Evolutionary conservation across 1,140 invertebrate genomes (phyloP), one percentile per base, ranked within the genome.

Genomic region (Microplitis demolitor): DNA sequence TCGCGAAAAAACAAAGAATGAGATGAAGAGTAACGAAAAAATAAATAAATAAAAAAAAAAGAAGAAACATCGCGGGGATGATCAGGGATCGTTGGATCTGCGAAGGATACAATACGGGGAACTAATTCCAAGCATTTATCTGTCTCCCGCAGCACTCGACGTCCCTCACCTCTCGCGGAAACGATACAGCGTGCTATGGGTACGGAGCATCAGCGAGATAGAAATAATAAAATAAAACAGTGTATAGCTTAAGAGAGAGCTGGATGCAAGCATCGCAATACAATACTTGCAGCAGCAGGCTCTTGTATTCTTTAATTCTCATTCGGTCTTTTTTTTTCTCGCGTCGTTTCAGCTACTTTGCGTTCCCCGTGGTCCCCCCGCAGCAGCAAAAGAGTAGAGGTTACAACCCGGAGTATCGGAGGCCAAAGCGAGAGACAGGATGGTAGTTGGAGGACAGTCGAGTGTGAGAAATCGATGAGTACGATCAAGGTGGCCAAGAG

Each of bases 381-480:
- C 34, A 33, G 4, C 13, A 13, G 34, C 33, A 16, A 4, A 14
- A 4, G 24, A n/a, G n/a, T 37, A 51, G 37, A 64, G 70, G 31
- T 58, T 66, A 34, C 34, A 58, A n/a, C 60, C 35, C 37, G 56
- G 24, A 72, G 60, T 3, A 66, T 54, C 34, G 71, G 58, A 73
- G 56, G 62, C 39, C 34, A 54, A 71, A 13, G 62, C 50, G 61
- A 61, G n/a, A 16, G 45, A 64, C 51, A 24, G 62, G 51, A 64
- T 56, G 51, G 70, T 16, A 70, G 39, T 45, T 58, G 60, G 69
- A 14, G 50, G 70, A 67, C 66, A 69, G 60, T 54, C 67, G 81
- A 85, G 84, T 85, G 85, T 85, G 85, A 87, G 85, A 85, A 87
- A 87, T 87, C 85, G 83, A 87, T 83, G 84, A 85, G 81, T 82